These are phyloP conservation scores for Argopecten irradians DNA, from an alignment of 1,140 invertebrate species.

Conservation along the genomic window DNA sequence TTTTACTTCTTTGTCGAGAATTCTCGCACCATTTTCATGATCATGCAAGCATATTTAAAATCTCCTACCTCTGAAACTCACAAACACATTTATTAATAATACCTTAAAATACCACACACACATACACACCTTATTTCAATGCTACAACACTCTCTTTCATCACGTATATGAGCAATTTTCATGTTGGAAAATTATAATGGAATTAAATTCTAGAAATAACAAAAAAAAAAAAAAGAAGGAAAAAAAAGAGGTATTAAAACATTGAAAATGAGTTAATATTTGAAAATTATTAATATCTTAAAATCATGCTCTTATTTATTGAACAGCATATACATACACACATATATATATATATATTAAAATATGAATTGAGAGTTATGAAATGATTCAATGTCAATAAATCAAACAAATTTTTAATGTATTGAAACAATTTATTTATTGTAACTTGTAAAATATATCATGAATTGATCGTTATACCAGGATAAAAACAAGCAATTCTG, in stretches of 20 bases:
- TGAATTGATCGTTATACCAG: too few species aligned
- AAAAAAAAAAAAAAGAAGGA: neutral
- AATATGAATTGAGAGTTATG: neutral
- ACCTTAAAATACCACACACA: neutral
- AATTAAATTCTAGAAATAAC: conserved; percentile 19
- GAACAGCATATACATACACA: too few species aligned
- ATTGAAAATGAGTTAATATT: neutral
- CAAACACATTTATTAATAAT: neutral
- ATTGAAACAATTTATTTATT: too few species aligned
- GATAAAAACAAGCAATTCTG: too few species aligned
- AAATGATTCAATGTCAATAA: neutral
- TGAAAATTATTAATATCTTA: neutral
- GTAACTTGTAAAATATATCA: too few species aligned
- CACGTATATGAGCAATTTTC: neutral
- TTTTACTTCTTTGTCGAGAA: conserved; percentile 22
- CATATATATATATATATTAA: neutral
- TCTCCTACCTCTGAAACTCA: neutral
- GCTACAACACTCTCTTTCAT: neutral
- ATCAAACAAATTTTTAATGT: too few species aligned
- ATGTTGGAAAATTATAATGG: neutral
- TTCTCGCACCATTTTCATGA: too few species aligned
- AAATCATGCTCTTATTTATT: too few species aligned
- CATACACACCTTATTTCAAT: neutral
- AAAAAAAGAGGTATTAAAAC: too few species aligned
- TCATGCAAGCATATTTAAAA: neutral